A percentile compares a stretch with the other conserved stretches of the same genome.
phyloP scores from a whole-genome alignment of 2,797 vertebrate genomes.

The Poecilia wingei region DNA sequence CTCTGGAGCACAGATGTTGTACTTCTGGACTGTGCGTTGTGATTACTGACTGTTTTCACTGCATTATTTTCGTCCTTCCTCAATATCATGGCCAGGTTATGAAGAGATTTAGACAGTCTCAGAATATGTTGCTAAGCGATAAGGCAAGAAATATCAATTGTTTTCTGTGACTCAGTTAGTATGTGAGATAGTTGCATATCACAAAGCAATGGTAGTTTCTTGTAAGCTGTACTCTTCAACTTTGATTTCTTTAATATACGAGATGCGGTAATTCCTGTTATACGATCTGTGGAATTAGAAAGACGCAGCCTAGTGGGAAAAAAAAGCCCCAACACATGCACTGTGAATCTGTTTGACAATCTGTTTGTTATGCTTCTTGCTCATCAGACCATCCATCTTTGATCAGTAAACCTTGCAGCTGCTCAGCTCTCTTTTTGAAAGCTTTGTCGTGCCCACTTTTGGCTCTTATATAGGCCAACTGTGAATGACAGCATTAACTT shows the following conservation, averaged over 20 bases:
- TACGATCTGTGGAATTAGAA: slow-evolving; percentile 4
- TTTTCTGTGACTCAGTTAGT: not conserved
- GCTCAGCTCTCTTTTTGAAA: not conserved
- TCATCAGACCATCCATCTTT: slow-evolving; percentile 6
- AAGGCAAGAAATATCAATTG: not conserved
- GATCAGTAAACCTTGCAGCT: slow-evolving; percentile 5
- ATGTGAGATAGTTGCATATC: not conserved
- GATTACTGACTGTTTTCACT: not conserved
- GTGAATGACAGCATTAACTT: slow-evolving; percentile 1
- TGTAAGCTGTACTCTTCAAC: not conserved
- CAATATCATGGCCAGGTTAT: not conserved
- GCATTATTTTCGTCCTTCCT: not conserved
- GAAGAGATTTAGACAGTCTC: not conserved
- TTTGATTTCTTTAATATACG: slow-evolving; percentile 6
- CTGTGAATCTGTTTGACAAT: slow-evolving; percentile 8
- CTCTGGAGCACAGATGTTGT: not conserved
- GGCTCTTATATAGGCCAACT: not conserved
- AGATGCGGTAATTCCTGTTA: not conserved
- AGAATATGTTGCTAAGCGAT: not conserved
- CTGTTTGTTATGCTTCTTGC: slow-evolving; percentile 4
- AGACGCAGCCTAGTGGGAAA: not conserved
- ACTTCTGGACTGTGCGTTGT: not conserved
- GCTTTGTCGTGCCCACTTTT: not conserved
- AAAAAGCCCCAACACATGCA: not conserved
- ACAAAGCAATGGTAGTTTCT: not conserved